A percentile compares a stretch with the other conserved stretches of the same genome.
Evolutionary conservation across 2,888 invertebrate species (phyloP).

Genomic region (Eupithecia subfuscata): DNA sequence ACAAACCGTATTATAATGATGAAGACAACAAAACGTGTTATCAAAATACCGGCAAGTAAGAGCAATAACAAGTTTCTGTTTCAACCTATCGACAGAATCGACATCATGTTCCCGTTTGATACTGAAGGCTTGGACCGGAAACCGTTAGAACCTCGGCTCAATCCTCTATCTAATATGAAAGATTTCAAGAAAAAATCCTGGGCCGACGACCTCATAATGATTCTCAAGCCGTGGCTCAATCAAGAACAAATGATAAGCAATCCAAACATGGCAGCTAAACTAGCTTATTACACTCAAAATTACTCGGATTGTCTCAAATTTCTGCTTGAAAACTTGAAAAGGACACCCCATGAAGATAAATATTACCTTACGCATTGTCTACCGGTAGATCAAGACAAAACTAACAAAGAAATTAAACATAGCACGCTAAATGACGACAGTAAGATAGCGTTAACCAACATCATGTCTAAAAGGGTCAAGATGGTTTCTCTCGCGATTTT

Average conservation of each 20-base stretch:
- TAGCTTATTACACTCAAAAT: constrained; percentile 67
- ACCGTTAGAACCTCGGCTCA: constrained; percentile 61
- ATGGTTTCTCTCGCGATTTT: constrained; percentile 71
- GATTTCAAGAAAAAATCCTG: constrained; percentile 73
- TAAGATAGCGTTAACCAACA: constrained; percentile 65
- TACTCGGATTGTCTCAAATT: constrained; percentile 68
- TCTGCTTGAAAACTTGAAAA: constrained; percentile 64
- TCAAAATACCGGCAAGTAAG: constrained; percentile 85
- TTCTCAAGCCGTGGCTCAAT: constrained; percentile 70
- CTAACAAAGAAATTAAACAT: constrained; percentile 37
- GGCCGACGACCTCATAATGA: constrained; percentile 70
- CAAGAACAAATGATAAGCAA: constrained; percentile 61
- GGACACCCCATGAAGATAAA: constrained; percentile 49
- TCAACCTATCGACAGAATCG: constrained; percentile 70
- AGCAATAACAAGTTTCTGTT: constrained; percentile 71
- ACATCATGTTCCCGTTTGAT: constrained; percentile 75
- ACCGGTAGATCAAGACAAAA: constrained; percentile 38
- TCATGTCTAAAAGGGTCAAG: constrained; percentile 74
- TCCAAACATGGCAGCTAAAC: constrained; percentile 73
- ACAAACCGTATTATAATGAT: constrained; percentile 86
- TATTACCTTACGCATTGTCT: constrained; percentile 64
- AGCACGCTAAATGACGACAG: constrained; percentile 59
- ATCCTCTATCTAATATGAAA: constrained; percentile 63
- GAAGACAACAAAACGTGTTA: constrained; percentile 88
- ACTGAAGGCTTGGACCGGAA: constrained; percentile 62